Evolutionary conservation across 2,113 vertebrate genomes (phyloP).

Genomic region (Poeciliopsis turrubarensis): DNA sequence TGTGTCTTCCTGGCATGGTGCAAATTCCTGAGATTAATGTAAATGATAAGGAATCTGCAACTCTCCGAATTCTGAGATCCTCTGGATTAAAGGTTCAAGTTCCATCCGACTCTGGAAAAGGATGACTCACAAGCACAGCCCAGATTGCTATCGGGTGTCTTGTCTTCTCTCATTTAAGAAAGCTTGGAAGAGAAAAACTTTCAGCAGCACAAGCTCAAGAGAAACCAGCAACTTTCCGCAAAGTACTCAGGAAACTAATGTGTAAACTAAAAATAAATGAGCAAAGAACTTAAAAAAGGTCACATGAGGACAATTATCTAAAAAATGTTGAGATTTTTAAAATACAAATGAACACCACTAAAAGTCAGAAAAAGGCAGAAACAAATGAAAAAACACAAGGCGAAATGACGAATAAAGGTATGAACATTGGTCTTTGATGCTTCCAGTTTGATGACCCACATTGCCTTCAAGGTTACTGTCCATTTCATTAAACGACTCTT

Average conservation of each 20-base stretch:
- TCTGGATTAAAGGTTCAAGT: slow-evolving; percentile 80
- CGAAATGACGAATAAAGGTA: neutral
- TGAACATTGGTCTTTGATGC: neutral
- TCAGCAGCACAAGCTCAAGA: slow-evolving; percentile 15
- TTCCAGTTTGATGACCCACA: slow-evolving; percentile 46
- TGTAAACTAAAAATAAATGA: neutral
- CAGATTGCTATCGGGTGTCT: slow-evolving; percentile 58
- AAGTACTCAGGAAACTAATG: neutral
- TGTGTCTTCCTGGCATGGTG: slow-evolving; percentile 70
- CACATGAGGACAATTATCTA: neutral
- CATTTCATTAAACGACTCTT: slow-evolving; percentile 60
- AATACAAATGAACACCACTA: neutral
- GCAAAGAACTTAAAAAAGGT: neutral
- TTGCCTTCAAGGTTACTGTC: slow-evolving; percentile 75
- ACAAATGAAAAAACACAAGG: neutral
- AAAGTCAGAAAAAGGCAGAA: neutral
- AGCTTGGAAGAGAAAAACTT: slow-evolving; percentile 46
- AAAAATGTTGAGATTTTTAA: neutral
- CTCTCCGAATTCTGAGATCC: slow-evolving; percentile 76
- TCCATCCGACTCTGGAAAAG: slow-evolving; percentile 70
- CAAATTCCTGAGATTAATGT: slow-evolving; percentile 78
- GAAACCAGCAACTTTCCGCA: slow-evolving; percentile 61
- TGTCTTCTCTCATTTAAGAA: slow-evolving; percentile 45
- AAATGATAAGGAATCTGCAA: slow-evolving; percentile 83
- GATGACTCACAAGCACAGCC: slow-evolving; percentile 63